phyloP scores from a whole-genome alignment of 2,113 vertebrate genomes.

The Pseudolaguvia tuberculata region DNA sequence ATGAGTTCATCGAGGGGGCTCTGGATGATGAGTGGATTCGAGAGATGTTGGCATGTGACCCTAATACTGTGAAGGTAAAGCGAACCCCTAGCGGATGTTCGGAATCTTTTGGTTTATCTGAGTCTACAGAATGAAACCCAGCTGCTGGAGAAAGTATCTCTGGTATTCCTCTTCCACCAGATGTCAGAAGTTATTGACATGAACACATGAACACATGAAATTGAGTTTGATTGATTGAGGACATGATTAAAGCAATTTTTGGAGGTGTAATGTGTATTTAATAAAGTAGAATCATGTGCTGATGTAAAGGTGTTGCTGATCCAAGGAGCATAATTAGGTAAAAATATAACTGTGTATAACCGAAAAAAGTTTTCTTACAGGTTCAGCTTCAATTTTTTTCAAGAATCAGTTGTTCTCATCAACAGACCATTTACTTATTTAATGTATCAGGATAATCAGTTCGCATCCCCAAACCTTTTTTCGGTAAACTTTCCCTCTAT shows the following conservation, averaged over 20 bases:
- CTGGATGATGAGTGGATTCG: constrained; percentile 68
- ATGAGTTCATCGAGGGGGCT: constrained; percentile 68
- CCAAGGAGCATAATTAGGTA: background rate
- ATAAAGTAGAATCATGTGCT: background rate
- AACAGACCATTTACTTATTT: too few relatives aligned
- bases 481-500: too few relatives aligned
- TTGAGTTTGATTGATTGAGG: background rate
- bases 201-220: background rate
- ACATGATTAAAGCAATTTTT: background rate
- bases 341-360: too few relatives aligned
- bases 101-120: background rate
- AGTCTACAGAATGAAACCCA: background rate
- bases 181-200: too few relatives aligned
- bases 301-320: background rate
- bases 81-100: constrained; percentile 49
- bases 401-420: too few relatives aligned
- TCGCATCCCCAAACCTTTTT: background rate
- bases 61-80: constrained; percentile 61
- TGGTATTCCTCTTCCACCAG: background rate
- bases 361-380: too few relatives aligned
- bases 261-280: background rate
- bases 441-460: background rate
- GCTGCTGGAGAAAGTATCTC: background rate
- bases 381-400: too few relatives aligned
- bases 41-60: constrained; percentile 72